Conservation (phyloP, 2,113 vertebrate genomes). For the Bagarius yarrelli region DNA sequence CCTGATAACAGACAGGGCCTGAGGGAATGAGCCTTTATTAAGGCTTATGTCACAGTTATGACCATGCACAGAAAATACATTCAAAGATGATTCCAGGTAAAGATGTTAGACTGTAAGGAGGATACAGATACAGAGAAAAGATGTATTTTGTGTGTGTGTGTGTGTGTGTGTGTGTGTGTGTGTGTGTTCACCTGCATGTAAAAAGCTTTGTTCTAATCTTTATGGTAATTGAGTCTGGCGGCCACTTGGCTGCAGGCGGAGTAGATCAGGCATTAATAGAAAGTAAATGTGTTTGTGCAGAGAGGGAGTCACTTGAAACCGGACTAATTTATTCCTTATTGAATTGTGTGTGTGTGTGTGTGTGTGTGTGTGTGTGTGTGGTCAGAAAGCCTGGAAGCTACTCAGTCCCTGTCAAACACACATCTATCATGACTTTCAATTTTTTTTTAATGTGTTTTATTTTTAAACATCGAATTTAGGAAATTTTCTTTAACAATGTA, state of each 20-base stretch:
- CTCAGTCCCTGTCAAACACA: slow-evolving; percentile 16
- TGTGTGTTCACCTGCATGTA: slow-evolving; percentile 40
- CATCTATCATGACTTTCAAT: slow-evolving; percentile 14
- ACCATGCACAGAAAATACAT: neutral
- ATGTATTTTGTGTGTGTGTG: neutral
- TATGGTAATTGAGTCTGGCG: slow-evolving; percentile 48
- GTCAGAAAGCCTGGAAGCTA: slow-evolving; percentile 51
- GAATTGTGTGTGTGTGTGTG: slow-evolving; percentile 74
- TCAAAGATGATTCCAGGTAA: neutral
- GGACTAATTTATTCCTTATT: slow-evolving; percentile 80
- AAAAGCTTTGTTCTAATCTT: slow-evolving; percentile 50
- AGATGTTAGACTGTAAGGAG: neutral
- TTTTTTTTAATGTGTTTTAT: slow-evolving; percentile 1
- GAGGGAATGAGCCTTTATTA: neutral
- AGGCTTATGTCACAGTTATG: slow-evolving; percentile 6
- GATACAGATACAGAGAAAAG: neutral
- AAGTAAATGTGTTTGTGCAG: slow-evolving; percentile 57
- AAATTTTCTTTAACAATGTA: neutral
- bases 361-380: slow-evolving; percentile 30
- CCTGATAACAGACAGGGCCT: neutral
- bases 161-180: slow-evolving; percentile 32
- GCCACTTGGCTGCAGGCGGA: slow-evolving; percentile 41
- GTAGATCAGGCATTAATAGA: slow-evolving; percentile 53
- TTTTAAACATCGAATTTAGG: slow-evolving; percentile 7
- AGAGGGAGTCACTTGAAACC: slow-evolving; percentile 56